These are phyloP conservation scores for Callyntrura guangdongensis DNA, from an alignment of 2,888 invertebrate genomes.

Conservation along the genomic window DNA sequence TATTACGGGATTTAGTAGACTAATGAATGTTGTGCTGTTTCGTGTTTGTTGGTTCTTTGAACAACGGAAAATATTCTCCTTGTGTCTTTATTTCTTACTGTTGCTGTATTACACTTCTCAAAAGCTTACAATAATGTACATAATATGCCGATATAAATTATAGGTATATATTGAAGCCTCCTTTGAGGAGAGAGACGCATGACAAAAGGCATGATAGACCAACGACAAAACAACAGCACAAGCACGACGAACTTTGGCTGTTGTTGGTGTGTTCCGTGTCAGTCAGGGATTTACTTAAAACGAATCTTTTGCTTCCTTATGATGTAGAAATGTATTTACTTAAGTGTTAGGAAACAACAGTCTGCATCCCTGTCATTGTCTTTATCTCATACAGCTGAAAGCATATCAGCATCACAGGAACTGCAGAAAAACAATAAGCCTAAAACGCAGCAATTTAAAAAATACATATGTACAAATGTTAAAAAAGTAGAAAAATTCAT, in stretches of 20 bases:
- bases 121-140: background rate
- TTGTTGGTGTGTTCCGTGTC: constrained; percentile 20
- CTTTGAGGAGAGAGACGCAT: constrained; percentile 1
- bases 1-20: constrained; percentile 52
- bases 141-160: no score
- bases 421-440: background rate
- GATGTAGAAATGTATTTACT: constrained; percentile 12
- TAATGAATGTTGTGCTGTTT: constrained; percentile 11
- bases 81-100: background rate
- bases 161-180: background rate
- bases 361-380: background rate
- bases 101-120: background rate
- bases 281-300: constrained; percentile 37
- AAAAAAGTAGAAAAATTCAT: no score
- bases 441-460: background rate
- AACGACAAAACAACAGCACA: background rate
- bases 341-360: constrained; percentile 22
- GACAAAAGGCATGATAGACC: background rate
- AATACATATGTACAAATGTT: background rate
- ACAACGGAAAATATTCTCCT: constrained; percentile 9
- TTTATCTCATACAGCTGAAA: background rate
- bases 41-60: background rate
- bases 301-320: constrained; percentile 3
- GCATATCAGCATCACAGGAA: background rate
- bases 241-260: constrained; percentile 25